phyloP scores from a whole-genome alignment of 2,888 invertebrate species.

The Schizaphis graminum region DNA sequence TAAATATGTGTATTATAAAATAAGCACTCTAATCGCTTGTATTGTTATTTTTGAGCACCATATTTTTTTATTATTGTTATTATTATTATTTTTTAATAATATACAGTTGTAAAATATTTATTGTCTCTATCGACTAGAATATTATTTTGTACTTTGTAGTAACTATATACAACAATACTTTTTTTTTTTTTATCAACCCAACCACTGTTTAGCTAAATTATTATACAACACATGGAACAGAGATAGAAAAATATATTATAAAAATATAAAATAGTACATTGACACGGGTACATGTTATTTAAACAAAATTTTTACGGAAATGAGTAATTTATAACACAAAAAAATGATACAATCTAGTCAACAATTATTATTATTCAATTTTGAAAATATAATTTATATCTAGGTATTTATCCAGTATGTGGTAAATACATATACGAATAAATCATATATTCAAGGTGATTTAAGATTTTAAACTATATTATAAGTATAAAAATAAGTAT shows the following conservation, averaged over 20 bases:
- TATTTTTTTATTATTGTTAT: neutral
- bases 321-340: neutral
- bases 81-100: neutral
- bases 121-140: neutral
- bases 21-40: neutral
- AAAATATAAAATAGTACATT: neutral
- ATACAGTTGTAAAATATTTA: neutral
- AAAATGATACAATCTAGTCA: neutral
- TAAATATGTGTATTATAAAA: conserved; percentile 8
- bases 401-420: neutral
- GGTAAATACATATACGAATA: neutral
- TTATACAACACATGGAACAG: neutral
- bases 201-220: neutral
- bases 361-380: neutral
- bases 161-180: neutral
- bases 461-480: neutral
- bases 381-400: neutral
- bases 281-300: neutral
- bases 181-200: neutral
- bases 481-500: neutral
- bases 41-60: conserved; percentile 2
- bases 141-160: neutral
- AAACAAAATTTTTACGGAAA: neutral
- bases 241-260: neutral
- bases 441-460: neutral